Percentiles rank a stretch among this genome's conserved stretches.
Evolutionary conservation across 2,888 invertebrate genomes (phyloP).

Genomic region (Yponomeuta cagnagella): DNA sequence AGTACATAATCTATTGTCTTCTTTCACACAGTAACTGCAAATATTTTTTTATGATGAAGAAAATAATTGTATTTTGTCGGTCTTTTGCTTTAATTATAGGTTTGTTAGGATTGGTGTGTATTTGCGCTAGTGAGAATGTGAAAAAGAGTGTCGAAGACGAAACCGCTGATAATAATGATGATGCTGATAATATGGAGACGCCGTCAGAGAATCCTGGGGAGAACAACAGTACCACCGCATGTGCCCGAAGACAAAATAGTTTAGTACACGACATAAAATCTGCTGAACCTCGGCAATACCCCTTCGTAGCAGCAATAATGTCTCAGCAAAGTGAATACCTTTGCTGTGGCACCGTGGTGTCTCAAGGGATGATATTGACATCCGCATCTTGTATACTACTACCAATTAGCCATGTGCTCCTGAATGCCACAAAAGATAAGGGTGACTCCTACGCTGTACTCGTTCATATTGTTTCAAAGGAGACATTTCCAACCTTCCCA

Average conservation of each 20-base stretch:
- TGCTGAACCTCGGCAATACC: conserved; percentile 48
- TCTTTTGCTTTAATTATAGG: conserved; percentile 28
- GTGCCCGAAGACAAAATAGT: conserved; percentile 49
- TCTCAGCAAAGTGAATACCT: conserved; percentile 56
- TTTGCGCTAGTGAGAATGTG: conserved; percentile 41
- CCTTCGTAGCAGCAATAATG: conserved; percentile 60
- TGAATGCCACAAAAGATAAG: conserved; percentile 51
- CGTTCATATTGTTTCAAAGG: conserved; percentile 48
- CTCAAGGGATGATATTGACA: conserved; percentile 57
- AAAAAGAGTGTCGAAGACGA: conserved; percentile 56
- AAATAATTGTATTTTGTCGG: not conserved
- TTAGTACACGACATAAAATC: conserved; percentile 51
- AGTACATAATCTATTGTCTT: not conserved
- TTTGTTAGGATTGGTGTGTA: conserved; percentile 33
- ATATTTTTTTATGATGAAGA: not conserved
- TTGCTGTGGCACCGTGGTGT: conserved; percentile 54
- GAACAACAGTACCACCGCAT: conserved; percentile 32
- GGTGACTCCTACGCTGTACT: conserved; percentile 39
- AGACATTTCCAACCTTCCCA: conserved; percentile 52
- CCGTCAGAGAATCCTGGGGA: not conserved
- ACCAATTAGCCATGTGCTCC: conserved; percentile 45
- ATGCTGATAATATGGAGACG: not conserved
- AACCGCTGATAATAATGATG: not conserved
- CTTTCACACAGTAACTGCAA: not conserved
- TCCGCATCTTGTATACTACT: conserved; percentile 46